A percentile compares a stretch with the other conserved stretches of the same genome.
Evolutionary conservation across 2,888 invertebrate species (phyloP).

Genomic region (Phalera bucephala): DNA sequence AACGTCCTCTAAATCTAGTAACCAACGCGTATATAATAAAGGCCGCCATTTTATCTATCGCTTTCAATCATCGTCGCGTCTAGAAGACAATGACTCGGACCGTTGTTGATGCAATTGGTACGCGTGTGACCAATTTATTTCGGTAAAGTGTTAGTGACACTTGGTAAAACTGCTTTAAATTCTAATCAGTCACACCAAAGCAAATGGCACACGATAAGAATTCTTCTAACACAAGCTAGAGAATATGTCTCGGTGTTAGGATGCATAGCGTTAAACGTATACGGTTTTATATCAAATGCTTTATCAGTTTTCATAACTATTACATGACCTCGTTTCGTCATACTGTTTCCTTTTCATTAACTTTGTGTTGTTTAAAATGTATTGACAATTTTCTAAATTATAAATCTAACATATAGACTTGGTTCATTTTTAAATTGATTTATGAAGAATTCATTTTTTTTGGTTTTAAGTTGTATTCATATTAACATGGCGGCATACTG

Average conservation of each 20-base stretch:
- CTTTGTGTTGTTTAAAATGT: too few species aligned
- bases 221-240: conserved; percentile 1
- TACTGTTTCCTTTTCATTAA: neutral
- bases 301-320: conserved; percentile 1
- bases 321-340: neutral
- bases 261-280: neutral
- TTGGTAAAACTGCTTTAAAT: conserved; percentile 19
- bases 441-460: too few species aligned
- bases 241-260: neutral
- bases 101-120: conserved; percentile 27
- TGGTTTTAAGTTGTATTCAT: too few species aligned
- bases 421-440: too few species aligned
- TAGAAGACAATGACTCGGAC: conserved; percentile 22
- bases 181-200: conserved; percentile 26
- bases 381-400: too few species aligned
- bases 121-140: conserved; percentile 25
- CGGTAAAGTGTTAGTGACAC: conserved; percentile 25
- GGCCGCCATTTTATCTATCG: conserved; percentile 10
- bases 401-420: too few species aligned
- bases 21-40: conserved; percentile 5
- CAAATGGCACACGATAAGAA: conserved; percentile 22
- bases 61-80: conserved; percentile 24
- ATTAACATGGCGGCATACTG: too few species aligned
- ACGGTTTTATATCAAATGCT: neutral
- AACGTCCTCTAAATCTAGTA: neutral